Conservation (phyloP, 2,113 vertebrate genomes). For the Apodemus speciosus region DNA sequence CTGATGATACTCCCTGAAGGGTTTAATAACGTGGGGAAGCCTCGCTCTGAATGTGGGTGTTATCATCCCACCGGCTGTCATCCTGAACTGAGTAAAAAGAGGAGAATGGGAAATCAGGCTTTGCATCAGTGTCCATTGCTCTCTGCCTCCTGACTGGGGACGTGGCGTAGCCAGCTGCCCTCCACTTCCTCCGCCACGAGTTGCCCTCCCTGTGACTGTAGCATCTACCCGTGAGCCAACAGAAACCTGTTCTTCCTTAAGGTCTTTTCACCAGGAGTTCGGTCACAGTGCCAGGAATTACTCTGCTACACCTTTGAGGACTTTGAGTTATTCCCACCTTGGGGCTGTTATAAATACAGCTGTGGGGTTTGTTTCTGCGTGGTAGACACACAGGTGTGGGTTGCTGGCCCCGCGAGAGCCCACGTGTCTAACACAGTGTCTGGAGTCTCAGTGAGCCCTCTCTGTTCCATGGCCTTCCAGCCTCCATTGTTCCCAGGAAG, state of each 20-base stretch:
- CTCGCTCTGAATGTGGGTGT: background rate
- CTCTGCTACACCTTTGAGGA: background rate
- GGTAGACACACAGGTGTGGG: background rate
- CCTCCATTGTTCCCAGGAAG: background rate
- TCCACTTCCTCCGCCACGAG: background rate
- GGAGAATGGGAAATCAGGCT: background rate
- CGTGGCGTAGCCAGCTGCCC: background rate
- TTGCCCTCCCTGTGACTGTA: background rate
- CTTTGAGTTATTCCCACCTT: background rate
- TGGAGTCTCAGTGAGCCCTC: background rate
- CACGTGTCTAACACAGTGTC: accelerated
- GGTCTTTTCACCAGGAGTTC: background rate
- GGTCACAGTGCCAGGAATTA: background rate
- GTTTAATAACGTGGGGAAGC: background rate
- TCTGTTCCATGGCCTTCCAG: background rate
- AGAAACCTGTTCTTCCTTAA: background rate
- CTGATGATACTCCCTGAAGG: background rate
- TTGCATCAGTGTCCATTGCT: background rate
- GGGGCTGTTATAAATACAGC: background rate
- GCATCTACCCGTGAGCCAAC: background rate
- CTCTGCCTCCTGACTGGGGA: background rate
- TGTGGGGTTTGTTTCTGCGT: background rate
- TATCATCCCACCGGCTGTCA: background rate
- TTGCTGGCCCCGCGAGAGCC: background rate
- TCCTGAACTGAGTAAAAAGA: background rate